Conservation (phyloP, 1,140 invertebrate genomes). For the Samia ricini region DNA sequence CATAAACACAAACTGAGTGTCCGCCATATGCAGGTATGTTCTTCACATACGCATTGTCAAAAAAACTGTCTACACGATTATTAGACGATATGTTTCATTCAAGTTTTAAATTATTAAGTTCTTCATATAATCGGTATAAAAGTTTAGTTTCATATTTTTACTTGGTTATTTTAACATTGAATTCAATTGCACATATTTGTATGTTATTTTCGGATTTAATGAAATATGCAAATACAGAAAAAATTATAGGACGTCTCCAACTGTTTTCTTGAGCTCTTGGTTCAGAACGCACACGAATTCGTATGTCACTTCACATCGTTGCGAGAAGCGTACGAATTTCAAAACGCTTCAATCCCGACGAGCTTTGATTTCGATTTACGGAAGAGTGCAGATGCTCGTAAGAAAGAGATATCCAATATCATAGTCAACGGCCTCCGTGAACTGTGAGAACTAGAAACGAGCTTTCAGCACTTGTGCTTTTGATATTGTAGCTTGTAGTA, state of each 20-base stretch:
- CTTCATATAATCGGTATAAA: not conserved
- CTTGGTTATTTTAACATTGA: not conserved
- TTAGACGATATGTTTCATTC: not conserved
- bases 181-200: not conserved
- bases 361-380: slow-evolving; percentile 77
- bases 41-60: slow-evolving; percentile 36
- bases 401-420: slow-evolving; percentile 51
- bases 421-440: slow-evolving; percentile 71
- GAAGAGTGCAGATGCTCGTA: slow-evolving; percentile 61
- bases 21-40: slow-evolving; percentile 74
- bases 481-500: slow-evolving; percentile 31
- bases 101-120: not conserved
- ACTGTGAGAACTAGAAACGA: slow-evolving; percentile 48
- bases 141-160: not conserved
- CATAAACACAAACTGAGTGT: slow-evolving; percentile 76
- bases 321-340: slow-evolving; percentile 50
- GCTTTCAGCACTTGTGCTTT: slow-evolving; percentile 43
- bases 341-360: slow-evolving; percentile 62
- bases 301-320: slow-evolving; percentile 45
- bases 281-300: slow-evolving; percentile 52
- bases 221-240: too few relatives aligned
- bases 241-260: not conserved
- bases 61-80: not conserved
- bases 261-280: not conserved
- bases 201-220: too few relatives aligned